A percentile compares a stretch with the other conserved stretches of the same genome.
These are phyloP conservation scores for Manis crassicaudata DNA, from an alignment of 2,797 vertebrate species.

Conservation along the genomic window DNA sequence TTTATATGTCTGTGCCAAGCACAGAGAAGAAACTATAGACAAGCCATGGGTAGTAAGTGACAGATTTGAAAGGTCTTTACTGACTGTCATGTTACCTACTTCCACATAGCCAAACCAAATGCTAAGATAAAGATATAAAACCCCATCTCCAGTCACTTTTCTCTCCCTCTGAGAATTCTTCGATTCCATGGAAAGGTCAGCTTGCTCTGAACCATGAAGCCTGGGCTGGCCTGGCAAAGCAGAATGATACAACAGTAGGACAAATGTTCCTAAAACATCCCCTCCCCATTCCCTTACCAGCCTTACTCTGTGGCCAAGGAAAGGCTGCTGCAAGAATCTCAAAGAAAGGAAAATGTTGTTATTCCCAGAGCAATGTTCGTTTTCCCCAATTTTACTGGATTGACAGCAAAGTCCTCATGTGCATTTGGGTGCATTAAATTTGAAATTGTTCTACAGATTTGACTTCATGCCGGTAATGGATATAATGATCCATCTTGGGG, in stretches of 20 bases:
- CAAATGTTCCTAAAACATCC: neutral
- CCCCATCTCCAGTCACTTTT: neutral
- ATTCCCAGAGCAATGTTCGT: neutral
- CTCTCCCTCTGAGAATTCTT: neutral
- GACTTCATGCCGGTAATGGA: neutral
- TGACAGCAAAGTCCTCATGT: neutral
- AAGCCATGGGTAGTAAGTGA: neutral
- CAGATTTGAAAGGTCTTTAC: neutral
- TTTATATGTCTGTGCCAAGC: neutral
- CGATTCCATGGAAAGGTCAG: neutral
- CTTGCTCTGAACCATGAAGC: neutral
- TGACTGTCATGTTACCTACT: neutral
- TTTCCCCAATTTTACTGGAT: neutral
- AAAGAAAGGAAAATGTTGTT: neutral
- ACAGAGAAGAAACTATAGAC: neutral
- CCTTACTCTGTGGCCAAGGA: neutral
- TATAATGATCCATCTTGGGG: neutral
- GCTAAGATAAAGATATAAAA: neutral
- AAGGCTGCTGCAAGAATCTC: neutral
- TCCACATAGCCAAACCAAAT: neutral
- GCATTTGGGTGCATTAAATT: neutral
- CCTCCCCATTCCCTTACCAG: neutral
- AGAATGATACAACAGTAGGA: neutral
- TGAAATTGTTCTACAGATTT: neutral
- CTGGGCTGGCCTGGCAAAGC: neutral